A percentile compares a stretch with the other conserved stretches of the same genome.
Conservation (phyloP, 2,797 vertebrate species). For the Pygocentrus nattereri region DNA sequence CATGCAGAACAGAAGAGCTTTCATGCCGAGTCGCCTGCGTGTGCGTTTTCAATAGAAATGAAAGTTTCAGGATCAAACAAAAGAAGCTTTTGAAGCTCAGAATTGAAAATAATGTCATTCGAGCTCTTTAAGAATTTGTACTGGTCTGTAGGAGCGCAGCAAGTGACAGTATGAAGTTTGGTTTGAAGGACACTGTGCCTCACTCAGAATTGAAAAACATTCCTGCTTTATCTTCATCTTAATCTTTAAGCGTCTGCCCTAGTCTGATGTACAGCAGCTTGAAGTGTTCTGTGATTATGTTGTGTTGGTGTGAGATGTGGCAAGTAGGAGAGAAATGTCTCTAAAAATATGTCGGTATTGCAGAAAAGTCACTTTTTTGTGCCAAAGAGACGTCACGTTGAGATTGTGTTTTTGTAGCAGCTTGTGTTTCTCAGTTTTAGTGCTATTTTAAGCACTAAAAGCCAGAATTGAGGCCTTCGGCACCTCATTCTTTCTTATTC, state of each 20-base stretch:
- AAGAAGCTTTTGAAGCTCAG: conserved; percentile 12
- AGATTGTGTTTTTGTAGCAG: too few species aligned
- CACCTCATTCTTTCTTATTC: too few species aligned
- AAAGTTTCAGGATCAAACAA: conserved; percentile 23
- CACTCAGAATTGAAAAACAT: background rate
- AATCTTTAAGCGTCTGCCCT: background rate
- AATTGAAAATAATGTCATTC: background rate
- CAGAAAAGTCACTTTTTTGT: too few species aligned
- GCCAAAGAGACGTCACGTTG: too few species aligned
- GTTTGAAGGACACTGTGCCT: background rate
- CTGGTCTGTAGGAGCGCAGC: background rate
- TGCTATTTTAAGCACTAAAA: too few species aligned
- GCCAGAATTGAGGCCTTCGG: too few species aligned
- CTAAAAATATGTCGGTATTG: background rate
- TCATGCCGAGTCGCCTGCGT: conserved; percentile 14
- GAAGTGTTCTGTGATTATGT: background rate
- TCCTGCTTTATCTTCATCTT: background rate
- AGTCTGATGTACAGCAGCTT: background rate
- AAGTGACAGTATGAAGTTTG: background rate
- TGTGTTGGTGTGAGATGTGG: background rate
- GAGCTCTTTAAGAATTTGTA: background rate
- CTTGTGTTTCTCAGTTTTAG: too few species aligned
- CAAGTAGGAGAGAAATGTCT: conserved; percentile 2
- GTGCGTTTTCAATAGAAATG: background rate
- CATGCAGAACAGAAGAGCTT: conserved; percentile 25